These are phyloP conservation scores for Lasioglossum albipes DNA, from an alignment of 1,140 invertebrate genomes.

Conservation along the genomic window DNA sequence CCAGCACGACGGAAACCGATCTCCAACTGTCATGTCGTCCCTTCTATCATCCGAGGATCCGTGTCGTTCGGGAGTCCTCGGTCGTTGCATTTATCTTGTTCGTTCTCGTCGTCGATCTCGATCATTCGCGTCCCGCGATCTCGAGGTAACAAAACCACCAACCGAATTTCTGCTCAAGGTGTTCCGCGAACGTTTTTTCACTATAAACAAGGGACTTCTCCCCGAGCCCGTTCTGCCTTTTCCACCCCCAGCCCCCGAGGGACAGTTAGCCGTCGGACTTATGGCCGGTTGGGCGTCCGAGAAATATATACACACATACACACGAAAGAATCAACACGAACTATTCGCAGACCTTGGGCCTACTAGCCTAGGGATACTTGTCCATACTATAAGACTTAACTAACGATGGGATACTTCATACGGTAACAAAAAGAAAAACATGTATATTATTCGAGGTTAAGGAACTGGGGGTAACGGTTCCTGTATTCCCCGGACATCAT, in stretches of 20 bases:
- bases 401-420: slow-evolving; percentile 77
- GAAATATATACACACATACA: slow-evolving; percentile 31
- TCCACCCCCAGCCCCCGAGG: neutral
- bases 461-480: slow-evolving; percentile 72
- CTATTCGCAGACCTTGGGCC: slow-evolving; percentile 73
- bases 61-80: neutral
- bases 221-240: neutral
- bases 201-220: neutral
- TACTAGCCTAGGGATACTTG: slow-evolving; percentile 77
- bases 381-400: slow-evolving; percentile 81
- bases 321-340: slow-evolving; percentile 60
- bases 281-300: neutral
- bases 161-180: slow-evolving; percentile 24
- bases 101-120: neutral
- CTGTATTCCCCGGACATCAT: slow-evolving; percentile 75
- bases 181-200: neutral
- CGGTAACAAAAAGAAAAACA: slow-evolving; percentile 64
- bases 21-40: neutral
- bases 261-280: neutral
- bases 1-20: slow-evolving; percentile 35
- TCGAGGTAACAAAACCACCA: neutral
- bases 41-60: neutral
- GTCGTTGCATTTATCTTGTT: slow-evolving; percentile 37
- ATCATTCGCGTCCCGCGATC: neutral
- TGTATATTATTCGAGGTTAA: slow-evolving; percentile 78